A percentile compares a stretch with the other conserved stretches of the same genome.
phyloP scores from a whole-genome alignment of 2,797 vertebrate species.

The Geotrypetes seraphini region DNA sequence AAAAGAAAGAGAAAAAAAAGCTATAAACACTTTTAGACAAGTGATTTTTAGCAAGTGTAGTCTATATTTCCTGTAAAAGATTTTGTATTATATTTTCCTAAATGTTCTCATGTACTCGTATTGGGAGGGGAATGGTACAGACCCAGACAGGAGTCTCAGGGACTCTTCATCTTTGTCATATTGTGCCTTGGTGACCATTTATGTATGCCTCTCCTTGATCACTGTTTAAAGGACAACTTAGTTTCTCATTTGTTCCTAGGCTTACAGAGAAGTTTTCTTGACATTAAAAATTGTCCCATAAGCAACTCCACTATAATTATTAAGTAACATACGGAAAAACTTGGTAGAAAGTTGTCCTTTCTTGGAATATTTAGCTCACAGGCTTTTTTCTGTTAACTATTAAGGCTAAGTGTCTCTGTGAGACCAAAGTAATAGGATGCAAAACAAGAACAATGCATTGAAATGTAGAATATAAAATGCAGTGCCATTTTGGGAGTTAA shows the following conservation, averaged over 20 bases:
- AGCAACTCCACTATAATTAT: slow-evolving; percentile 25
- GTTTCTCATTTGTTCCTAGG: too few relatives aligned
- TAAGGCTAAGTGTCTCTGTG: slow-evolving; percentile 37
- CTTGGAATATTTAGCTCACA: slow-evolving; percentile 22
- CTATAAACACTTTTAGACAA: slow-evolving; percentile 58
- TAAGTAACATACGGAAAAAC: slow-evolving; percentile 22
- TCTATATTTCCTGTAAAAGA: slow-evolving; percentile 84
- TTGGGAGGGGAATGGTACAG: slow-evolving; percentile 57
- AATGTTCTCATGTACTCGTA: slow-evolving; percentile 75
- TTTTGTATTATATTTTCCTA: slow-evolving; percentile 99
- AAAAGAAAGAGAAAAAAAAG: slow-evolving; percentile 45
- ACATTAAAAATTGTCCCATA: slow-evolving; percentile 26
- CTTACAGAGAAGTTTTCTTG: slow-evolving; percentile 16
- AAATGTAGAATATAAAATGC: slow-evolving; percentile 26
- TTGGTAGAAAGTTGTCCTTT: slow-evolving; percentile 21
- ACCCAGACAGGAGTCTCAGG: slow-evolving; percentile 64
- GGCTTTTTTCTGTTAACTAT: slow-evolving; percentile 34
- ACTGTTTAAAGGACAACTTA: slow-evolving; percentile 33
- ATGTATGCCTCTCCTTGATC: slow-evolving; percentile 34
- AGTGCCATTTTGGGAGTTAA: slow-evolving; percentile 31
- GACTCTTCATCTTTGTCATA: slow-evolving; percentile 71
- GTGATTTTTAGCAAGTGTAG: slow-evolving; percentile 68
- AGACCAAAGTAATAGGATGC: slow-evolving; percentile 27
- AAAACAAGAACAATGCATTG: slow-evolving; percentile 23
- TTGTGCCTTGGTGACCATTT: slow-evolving; percentile 83